Evolutionary conservation across 1,140 invertebrate species (phyloP).

Genomic region (Solenopsis fugax): DNA sequence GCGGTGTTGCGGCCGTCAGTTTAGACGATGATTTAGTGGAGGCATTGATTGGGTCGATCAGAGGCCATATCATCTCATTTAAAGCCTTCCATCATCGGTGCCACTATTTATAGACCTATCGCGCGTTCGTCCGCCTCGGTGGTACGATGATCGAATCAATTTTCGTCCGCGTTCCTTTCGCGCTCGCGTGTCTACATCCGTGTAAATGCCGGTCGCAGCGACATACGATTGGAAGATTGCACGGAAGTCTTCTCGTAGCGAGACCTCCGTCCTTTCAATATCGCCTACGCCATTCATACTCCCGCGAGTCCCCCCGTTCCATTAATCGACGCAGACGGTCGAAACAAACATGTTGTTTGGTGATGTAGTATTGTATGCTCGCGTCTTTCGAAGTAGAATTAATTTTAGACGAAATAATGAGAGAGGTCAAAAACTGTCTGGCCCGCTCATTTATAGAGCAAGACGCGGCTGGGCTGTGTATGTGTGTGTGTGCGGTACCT

Average conservation of each 20-base stretch:
- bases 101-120: conserved; percentile 84
- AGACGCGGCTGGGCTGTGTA: neutral
- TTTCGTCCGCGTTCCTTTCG: conserved; percentile 75
- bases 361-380: neutral
- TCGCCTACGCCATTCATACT: conserved; percentile 58
- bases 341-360: conserved; percentile 42
- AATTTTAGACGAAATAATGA: conserved; percentile 39
- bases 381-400: conserved; percentile 26
- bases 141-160: conserved; percentile 84
- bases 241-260: conserved; percentile 66
- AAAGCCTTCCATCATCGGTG: conserved; percentile 84
- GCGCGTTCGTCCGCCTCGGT: conserved; percentile 55
- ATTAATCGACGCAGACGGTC: conserved; percentile 45
- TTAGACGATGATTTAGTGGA: conserved; percentile 87
- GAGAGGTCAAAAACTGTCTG: conserved; percentile 38
- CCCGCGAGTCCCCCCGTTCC: conserved; percentile 10
- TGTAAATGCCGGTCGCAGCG: conserved; percentile 48
- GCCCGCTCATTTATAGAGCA: conserved; percentile 18
- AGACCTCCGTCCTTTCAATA: conserved; percentile 53
- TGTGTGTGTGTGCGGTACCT: neutral
- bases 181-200: conserved; percentile 12
- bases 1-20: conserved; percentile 84
- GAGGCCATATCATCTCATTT: conserved; percentile 86
- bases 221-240: conserved; percentile 79
- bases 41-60: conserved; percentile 87